Evolutionary conservation across 2,797 vertebrate genomes (phyloP).

Genomic region (Capromys pilorides): DNA sequence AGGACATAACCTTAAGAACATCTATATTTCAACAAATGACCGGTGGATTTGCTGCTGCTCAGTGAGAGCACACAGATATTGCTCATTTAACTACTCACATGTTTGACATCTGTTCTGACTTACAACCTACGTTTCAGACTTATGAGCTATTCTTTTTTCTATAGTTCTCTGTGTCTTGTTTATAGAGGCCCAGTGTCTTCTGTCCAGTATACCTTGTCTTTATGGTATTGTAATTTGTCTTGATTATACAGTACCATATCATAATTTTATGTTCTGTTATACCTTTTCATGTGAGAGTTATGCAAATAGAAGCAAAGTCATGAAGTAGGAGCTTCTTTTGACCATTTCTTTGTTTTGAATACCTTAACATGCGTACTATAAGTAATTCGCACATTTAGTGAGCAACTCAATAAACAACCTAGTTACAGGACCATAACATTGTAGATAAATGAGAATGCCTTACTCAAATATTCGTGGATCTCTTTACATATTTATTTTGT

Average conservation of each 20-base stretch:
- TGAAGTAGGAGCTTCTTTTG: neutral
- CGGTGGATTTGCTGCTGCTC: neutral
- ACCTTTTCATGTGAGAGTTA: neutral
- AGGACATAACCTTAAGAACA: neutral
- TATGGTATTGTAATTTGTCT: neutral
- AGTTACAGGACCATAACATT: neutral
- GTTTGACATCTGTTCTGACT: neutral
- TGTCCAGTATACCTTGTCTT: neutral
- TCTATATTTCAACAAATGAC: neutral
- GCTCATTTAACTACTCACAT: neutral
- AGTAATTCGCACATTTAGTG: neutral
- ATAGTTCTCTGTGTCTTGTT: neutral
- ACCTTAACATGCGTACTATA: neutral
- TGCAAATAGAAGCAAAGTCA: neutral
- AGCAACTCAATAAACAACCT: neutral
- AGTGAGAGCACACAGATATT: neutral
- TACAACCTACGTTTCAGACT: neutral
- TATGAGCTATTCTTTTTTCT: neutral
- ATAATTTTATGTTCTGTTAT: neutral
- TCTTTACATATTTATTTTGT: slow-evolving; percentile 13
- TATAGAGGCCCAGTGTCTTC: neutral
- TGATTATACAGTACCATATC: neutral
- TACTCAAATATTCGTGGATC: neutral
- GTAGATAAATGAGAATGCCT: neutral
- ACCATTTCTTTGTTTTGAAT: neutral